These are phyloP conservation scores for Bubalus kerabau DNA, from an alignment of 2,113 vertebrate species.

Conservation along the genomic window DNA sequence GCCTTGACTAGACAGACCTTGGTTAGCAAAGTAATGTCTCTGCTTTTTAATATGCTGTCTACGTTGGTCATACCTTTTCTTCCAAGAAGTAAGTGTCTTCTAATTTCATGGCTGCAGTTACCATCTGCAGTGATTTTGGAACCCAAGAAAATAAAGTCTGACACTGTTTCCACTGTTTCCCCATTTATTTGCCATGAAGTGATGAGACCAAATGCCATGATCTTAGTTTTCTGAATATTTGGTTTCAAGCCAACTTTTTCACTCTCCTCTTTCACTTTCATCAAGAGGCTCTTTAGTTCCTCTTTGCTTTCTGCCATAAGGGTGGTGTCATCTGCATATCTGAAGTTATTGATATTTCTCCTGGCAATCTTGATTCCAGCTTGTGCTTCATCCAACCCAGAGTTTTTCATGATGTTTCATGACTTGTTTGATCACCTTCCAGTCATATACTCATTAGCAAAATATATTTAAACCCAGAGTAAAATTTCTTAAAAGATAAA, in stretches of 20 bases:
- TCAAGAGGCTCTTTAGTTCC: neutral
- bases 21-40: neutral
- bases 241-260: neutral
- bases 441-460: neutral
- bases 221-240: neutral
- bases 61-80: neutral
- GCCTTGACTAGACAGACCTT: neutral
- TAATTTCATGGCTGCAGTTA: neutral
- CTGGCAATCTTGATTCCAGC: neutral
- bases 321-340: neutral
- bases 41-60: neutral
- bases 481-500: neutral
- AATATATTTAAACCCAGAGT: neutral
- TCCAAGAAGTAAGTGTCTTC: neutral
- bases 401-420: neutral
- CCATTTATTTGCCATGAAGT: neutral
- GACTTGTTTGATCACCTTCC: neutral
- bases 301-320: neutral
- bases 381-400: neutral
- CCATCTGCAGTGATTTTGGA: neutral
- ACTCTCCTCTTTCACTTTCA: neutral
- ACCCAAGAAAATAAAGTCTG: neutral
- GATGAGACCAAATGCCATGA: neutral
- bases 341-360: neutral
- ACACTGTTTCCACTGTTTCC: neutral